Evolutionary conservation across 2,797 vertebrate genomes (phyloP).

Genomic region (Chiloscyllium punctatum): DNA sequence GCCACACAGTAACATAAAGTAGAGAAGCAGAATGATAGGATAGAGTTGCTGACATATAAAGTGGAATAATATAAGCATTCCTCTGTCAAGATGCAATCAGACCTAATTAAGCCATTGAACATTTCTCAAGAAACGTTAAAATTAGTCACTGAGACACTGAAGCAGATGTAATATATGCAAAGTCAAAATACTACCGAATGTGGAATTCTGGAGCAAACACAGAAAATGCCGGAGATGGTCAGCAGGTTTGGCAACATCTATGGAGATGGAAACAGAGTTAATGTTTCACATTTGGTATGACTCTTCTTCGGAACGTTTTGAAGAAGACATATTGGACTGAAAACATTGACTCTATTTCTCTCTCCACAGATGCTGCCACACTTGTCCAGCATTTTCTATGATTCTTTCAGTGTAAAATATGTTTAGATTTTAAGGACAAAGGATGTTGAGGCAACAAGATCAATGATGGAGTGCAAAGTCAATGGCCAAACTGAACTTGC

Average conservation of each 20-base stretch:
- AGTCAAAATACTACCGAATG: no score
- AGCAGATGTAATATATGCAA: not conserved
- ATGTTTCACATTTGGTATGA: no score
- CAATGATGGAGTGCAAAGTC: not conserved
- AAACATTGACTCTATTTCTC: no score
- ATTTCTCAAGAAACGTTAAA: not conserved
- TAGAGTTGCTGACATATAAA: not conserved
- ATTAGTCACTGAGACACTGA: not conserved
- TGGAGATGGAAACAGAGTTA: no score
- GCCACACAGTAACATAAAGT: not conserved
- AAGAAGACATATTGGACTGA: no score
- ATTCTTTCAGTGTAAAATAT: no score
- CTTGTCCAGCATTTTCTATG: no score
- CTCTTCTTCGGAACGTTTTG: no score
- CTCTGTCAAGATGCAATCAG: not conserved
- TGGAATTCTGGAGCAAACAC: no score
- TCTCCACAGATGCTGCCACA: no score
- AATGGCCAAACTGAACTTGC: not conserved
- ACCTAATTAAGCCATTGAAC: not conserved
- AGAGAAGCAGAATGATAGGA: not conserved
- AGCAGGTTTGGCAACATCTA: no score
- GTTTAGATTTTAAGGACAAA: not conserved
- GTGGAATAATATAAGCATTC: not conserved
- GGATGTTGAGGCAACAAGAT: not conserved
- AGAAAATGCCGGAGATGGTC: no score